A percentile compares a stretch with the other conserved stretches of the same genome.
Evolutionary conservation across 30 jellyfish, hydroid and myxozoan genomes (phyloP).

Genomic region (Sanderia malayensis): DNA sequence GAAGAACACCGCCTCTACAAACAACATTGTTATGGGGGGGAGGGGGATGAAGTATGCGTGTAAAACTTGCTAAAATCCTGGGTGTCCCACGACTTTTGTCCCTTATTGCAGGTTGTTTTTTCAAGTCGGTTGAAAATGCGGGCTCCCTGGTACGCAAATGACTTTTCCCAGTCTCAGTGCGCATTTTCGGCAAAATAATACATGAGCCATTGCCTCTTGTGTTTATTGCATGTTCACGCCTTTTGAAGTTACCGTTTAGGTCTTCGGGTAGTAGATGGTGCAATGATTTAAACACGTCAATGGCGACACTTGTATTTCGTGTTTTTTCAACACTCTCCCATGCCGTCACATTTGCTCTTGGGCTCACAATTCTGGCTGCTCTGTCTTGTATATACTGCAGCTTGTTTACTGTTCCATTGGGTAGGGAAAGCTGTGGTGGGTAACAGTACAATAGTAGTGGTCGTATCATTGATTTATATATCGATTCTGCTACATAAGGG

Average conservation of each 20-base stretch:
- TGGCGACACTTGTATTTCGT: slow-evolving; percentile 60
- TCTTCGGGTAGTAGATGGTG: slow-evolving; percentile 47
- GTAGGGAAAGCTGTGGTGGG: slow-evolving; percentile 34
- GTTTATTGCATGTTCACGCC: slow-evolving; percentile 21
- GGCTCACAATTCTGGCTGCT: slow-evolving; percentile 58
- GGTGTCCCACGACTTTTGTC: no score
- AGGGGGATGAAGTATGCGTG: no score
- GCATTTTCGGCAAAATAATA: slow-evolving; percentile 19
- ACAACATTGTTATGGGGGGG: no score
- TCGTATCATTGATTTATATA: slow-evolving; percentile 46
- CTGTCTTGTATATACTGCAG: slow-evolving; percentile 58
- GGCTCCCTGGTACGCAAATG: slow-evolving; percentile 41
- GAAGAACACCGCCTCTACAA: no score
- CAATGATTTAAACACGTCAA: slow-evolving; percentile 56
- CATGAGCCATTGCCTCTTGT: slow-evolving; percentile 39
- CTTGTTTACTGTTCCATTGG: slow-evolving; percentile 46
- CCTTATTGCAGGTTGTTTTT: slow-evolving; percentile 44
- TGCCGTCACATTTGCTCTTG: slow-evolving; percentile 24
- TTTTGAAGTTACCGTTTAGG: slow-evolving; percentile 26
- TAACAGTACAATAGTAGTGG: slow-evolving; percentile 65
- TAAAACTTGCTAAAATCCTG: no score
- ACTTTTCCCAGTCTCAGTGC: slow-evolving; percentile 24
- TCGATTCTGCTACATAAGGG: slow-evolving; percentile 36
- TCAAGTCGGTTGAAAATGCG: slow-evolving; percentile 50
- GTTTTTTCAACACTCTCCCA: slow-evolving; percentile 62